Evolutionary conservation across 2,113 vertebrate genomes (phyloP).

Genomic region (Percina caprodes): DNA sequence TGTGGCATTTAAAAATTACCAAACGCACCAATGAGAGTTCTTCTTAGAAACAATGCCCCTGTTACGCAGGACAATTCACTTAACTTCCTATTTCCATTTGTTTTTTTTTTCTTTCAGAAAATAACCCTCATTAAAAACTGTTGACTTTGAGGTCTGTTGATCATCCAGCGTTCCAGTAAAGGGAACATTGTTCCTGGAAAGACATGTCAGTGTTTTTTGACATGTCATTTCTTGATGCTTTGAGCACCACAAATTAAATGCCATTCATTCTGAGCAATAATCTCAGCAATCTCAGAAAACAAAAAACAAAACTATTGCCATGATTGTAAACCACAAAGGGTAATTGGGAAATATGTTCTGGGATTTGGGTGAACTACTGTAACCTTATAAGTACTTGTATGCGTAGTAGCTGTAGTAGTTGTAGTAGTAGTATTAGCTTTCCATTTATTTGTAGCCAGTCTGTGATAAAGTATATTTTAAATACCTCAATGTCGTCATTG

Average conservation of each 20-base stretch:
- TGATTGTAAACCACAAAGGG: not conserved
- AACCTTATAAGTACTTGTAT: not conserved
- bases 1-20: not conserved
- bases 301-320: not conserved
- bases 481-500: not conserved
- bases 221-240: not conserved
- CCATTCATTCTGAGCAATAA: not conserved
- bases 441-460: not conserved
- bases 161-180: not conserved
- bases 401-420: too few species aligned
- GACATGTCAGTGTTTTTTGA: not conserved
- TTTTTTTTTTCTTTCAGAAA: not conserved
- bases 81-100: not conserved
- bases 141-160: conserved; percentile 8
- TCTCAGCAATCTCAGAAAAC: not conserved
- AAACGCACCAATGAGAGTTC: not conserved
- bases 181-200: not conserved
- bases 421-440: not conserved
- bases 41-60: not conserved
- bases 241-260: conserved; percentile 1
- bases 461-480: not conserved
- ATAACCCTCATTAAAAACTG: not conserved
- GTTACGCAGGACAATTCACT: not conserved
- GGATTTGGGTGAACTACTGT: not conserved
- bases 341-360: not conserved